These are phyloP conservation scores for Ginglymostoma cirratum DNA, from an alignment of 2,113 vertebrate species.

Conservation along the genomic window DNA sequence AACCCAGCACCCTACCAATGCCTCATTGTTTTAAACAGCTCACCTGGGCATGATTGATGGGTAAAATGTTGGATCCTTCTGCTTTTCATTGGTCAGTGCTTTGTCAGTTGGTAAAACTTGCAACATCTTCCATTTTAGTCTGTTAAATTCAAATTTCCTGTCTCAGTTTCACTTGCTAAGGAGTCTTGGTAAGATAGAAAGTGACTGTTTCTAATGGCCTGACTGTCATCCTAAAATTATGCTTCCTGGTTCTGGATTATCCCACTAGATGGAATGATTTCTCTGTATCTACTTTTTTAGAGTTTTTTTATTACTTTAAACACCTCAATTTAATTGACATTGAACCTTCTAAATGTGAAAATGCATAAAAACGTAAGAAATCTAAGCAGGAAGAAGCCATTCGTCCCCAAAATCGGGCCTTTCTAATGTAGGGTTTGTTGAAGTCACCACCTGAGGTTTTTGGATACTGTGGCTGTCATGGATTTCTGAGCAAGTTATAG, in stretches of 20 bases:
- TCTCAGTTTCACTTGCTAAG: background rate
- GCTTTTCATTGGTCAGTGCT: background rate
- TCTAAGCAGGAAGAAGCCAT: no score
- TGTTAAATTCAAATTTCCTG: background rate
- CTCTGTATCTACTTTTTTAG: background rate
- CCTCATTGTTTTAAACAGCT: no score
- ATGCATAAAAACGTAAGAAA: no score
- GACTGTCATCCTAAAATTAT: background rate
- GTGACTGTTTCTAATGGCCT: background rate
- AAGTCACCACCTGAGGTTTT: no score
- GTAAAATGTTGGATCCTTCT: background rate
- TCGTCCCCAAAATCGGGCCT: no score
- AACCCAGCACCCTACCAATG: no score
- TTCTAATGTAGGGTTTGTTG: no score
- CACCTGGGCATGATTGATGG: no score
- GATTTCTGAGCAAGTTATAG: no score
- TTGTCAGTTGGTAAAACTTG: background rate
- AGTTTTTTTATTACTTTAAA: background rate
- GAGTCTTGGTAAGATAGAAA: no score
- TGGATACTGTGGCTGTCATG: no score
- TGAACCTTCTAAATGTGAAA: background rate
- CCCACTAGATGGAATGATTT: background rate
- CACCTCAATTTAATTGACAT: background rate
- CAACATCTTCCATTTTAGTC: background rate
- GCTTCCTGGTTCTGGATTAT: background rate